These are phyloP conservation scores for Diuraphis noxia DNA, from an alignment of 1,140 invertebrate genomes.

Conservation along the genomic window DNA sequence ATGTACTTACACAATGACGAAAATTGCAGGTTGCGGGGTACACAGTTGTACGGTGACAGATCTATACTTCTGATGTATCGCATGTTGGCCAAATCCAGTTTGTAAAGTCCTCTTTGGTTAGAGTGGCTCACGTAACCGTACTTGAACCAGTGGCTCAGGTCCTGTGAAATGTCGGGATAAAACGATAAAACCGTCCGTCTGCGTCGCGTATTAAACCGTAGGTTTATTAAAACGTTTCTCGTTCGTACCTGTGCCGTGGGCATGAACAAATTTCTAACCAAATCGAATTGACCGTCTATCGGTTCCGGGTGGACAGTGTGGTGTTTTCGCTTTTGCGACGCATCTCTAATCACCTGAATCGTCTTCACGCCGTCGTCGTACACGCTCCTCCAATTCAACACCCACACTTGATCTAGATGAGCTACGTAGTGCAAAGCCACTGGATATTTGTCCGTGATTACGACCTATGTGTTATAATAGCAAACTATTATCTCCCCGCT, in stretches of 20 bases:
- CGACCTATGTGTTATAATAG: constrained; percentile 63
- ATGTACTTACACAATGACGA: constrained; percentile 74
- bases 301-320: constrained; percentile 79
- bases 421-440: constrained; percentile 74
- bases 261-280: constrained; percentile 74
- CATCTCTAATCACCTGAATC: constrained; percentile 76
- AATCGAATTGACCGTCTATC: constrained; percentile 78
- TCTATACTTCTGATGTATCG: constrained; percentile 76
- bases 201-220: not conserved
- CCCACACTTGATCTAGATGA: constrained; percentile 79
- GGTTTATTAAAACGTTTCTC: not conserved
- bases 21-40: constrained; percentile 72
- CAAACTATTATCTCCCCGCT: not conserved
- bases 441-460: constrained; percentile 75
- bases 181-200: not conserved
- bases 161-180: constrained; percentile 60
- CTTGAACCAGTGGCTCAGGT: constrained; percentile 69
- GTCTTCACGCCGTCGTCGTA: constrained; percentile 71
- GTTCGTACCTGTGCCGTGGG: constrained; percentile 65
- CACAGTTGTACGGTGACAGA: constrained; percentile 75
- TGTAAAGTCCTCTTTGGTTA: constrained; percentile 75
- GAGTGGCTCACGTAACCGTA: constrained; percentile 79
- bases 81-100: constrained; percentile 76
- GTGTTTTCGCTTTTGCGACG: constrained; percentile 75
- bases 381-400: constrained; percentile 72